Evolutionary conservation across 2,797 vertebrate genomes (phyloP), one percentile per base, ranked within the genome.

Genomic region (Epinephelus malabaricus): DNA sequence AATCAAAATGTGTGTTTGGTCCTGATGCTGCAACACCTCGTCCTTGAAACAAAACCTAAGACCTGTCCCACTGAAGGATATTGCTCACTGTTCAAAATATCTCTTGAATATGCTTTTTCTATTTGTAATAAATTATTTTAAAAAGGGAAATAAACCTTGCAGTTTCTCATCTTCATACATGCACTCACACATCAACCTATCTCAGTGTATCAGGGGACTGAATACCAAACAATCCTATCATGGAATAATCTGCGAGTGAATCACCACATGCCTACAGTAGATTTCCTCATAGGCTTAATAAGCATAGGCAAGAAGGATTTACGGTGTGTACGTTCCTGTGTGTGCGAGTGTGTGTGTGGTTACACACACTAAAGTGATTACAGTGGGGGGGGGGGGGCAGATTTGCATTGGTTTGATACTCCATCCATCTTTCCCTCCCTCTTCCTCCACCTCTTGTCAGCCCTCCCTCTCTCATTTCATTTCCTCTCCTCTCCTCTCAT

Each of bases 321-420:
- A 63, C 1, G 2, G 43, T 75, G 58, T 65, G 60, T 45, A 15
- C 19, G 13, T 75, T 46, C 21, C 11, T 70, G 15, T 74, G 34
- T 76, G 56, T 34, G 69, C 51, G 40, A 69, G 38, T 30, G 7
- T 54, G 51, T 64, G 43, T 71, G 60, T 34, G 27, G 18, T 38
- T 55, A 38, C 59, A 85, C 66, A 76, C 50, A 40, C 69, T 84
- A 76, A 84, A 84, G 73, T 79, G 81, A 90, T 92, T 88, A 86
- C 72, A 81, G 66, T 47, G 25, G 25, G 25, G 25, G 25, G 25
- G 27, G 49, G 54, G 63, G 69, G 65, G 58, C 76, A 84, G 64
- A 92, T 92, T 89, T 90, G 86, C 85, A 91, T 80, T 78, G 84
- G 85, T 89, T 92, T 90, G 83, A 86, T 79, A 84, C 76, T 84